phyloP scores from a whole-genome alignment of 2,113 vertebrate genomes.

The Thalassoma bifasciatum region DNA sequence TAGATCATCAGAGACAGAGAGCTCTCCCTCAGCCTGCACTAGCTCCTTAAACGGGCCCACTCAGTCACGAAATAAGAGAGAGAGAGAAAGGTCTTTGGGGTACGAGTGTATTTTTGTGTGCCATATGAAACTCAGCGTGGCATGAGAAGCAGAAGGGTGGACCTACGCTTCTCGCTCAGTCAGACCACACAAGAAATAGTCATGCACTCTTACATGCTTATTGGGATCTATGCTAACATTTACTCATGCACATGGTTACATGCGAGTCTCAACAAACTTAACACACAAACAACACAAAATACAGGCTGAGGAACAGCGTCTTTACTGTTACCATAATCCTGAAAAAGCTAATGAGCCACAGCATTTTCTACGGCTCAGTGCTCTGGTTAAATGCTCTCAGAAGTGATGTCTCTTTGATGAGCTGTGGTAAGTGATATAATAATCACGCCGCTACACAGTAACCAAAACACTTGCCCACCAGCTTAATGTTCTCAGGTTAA shows the following conservation, averaged over 20 bases:
- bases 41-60: constrained; percentile 56
- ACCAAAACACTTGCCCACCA: constrained; percentile 56
- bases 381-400: constrained; percentile 62
- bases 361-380: constrained; percentile 65
- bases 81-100: constrained; percentile 37
- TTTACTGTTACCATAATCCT: constrained; percentile 50
- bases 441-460: constrained; percentile 65
- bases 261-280: constrained; percentile 28
- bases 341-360: constrained; percentile 47
- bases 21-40: constrained; percentile 50
- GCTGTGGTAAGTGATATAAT: constrained; percentile 74
- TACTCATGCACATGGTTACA: constrained; percentile 27
- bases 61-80: constrained; percentile 63
- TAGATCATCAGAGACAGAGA: constrained; percentile 75
- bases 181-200: constrained; percentile 77
- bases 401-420: constrained; percentile 78
- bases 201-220: constrained; percentile 18
- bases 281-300: constrained; percentile 58
- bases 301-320: constrained; percentile 51
- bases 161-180: constrained; percentile 55
- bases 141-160: constrained; percentile 45
- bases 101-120: constrained; percentile 39
- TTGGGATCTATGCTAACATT: not conserved
- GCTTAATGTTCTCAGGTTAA: constrained; percentile 49
- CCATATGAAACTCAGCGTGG: constrained; percentile 60